phyloP scores from a whole-genome alignment of 1,140 invertebrate species.

The Caerostris darwini region DNA sequence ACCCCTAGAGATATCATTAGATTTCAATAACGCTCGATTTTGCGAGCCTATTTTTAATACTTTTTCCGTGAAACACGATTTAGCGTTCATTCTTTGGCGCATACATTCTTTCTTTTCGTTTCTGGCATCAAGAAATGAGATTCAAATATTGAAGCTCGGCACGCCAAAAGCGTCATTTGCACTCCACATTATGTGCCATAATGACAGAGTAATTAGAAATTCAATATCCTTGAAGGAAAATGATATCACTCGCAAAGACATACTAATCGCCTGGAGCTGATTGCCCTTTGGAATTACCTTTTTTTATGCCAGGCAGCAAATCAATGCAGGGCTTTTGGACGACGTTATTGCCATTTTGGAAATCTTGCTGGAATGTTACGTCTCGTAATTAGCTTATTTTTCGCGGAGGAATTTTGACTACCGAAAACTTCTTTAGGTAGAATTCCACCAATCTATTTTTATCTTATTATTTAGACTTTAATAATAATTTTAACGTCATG shows the following conservation, averaged over 20 bases:
- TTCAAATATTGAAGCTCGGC: slow-evolving; percentile 53
- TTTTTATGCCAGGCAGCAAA: not conserved
- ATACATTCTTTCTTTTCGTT: slow-evolving; percentile 28
- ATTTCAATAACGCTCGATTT: slow-evolving; percentile 57
- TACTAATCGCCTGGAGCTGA: slow-evolving; percentile 39
- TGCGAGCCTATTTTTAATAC: slow-evolving; percentile 28
- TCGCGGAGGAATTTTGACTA: not conserved
- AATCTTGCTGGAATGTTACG: not conserved
- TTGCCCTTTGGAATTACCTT: slow-evolving; percentile 20
- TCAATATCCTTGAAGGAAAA: slow-evolving; percentile 64
- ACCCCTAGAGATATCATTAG: slow-evolving; percentile 38
- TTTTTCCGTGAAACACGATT: slow-evolving; percentile 27
- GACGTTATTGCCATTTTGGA: not conserved
- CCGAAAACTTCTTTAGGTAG: not conserved
- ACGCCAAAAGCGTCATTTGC: slow-evolving; percentile 53
- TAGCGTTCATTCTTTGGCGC: slow-evolving; percentile 1
- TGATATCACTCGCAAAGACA: slow-evolving; percentile 40
- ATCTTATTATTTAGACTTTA: not conserved
- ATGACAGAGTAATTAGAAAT: slow-evolving; percentile 68
- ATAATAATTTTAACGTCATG: too few relatives aligned
- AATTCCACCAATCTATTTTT: not conserved
- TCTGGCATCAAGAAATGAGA: slow-evolving; percentile 25
- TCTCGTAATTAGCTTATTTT: slow-evolving; percentile 17
- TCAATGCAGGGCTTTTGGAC: not conserved
- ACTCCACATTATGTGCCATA: slow-evolving; percentile 43